phyloP scores from a whole-genome alignment of 2,113 vertebrate species.

The Myiozetetes cayanensis region DNA sequence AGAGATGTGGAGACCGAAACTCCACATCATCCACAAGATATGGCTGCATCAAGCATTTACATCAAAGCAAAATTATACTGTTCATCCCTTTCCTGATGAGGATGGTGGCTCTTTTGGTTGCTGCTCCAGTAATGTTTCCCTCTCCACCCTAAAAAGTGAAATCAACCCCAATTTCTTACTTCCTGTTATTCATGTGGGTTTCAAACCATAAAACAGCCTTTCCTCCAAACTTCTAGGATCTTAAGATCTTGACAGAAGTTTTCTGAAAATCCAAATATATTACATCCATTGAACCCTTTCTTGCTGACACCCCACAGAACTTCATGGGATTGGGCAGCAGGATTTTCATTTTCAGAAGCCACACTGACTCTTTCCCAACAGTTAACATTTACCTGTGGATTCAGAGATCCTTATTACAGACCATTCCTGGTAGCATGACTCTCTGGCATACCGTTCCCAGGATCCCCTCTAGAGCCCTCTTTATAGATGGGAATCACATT shows the following conservation, averaged over 20 bases:
- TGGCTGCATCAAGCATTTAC: not conserved
- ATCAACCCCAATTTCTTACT: not conserved
- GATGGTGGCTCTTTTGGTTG: not conserved
- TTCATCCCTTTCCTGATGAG: not conserved
- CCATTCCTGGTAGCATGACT: not conserved
- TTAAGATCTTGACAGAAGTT: not conserved
- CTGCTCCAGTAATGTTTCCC: not conserved
- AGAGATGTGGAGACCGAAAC: not conserved
- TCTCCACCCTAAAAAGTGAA: not conserved
- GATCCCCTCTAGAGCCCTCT: not conserved
- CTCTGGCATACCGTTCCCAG: not conserved
- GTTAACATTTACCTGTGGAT: not conserved
- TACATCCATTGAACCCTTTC: not conserved
- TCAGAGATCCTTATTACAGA: not conserved
- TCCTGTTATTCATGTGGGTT: not conserved
- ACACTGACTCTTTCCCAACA: not conserved
- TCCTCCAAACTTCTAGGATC: not conserved
- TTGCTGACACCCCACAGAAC: not conserved
- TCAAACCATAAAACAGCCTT: not conserved
- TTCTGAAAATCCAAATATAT: not conserved
- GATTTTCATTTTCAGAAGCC: not conserved
- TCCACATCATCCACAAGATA: not conserved
- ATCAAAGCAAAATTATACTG: accelerated
- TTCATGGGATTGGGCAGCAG: not conserved
- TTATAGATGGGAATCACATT: not conserved